Conservation (phyloP, 35 echinoderm and acorn worm species). For the Apostichopus parvimensis region DNA sequence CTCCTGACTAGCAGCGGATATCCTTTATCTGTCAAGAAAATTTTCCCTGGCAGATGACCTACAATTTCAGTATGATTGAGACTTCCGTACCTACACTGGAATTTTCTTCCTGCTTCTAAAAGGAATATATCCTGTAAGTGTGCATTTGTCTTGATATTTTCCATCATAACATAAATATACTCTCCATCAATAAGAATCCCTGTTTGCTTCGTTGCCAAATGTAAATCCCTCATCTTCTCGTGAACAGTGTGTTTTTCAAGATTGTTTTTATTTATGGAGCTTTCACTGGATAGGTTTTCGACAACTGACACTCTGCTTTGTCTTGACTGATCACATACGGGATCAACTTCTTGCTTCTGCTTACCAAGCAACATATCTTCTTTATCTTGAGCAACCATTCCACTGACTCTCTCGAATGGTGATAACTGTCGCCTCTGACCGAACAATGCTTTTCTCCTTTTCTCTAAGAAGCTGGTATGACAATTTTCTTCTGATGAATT, state of each 20-base stretch:
- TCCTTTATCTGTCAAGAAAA: constrained; percentile 59
- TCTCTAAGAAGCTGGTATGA: constrained; percentile 14
- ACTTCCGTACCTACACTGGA: constrained; percentile 69
- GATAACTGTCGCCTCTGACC: constrained; percentile 46
- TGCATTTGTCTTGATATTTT: constrained; percentile 74
- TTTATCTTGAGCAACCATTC: constrained; percentile 28
- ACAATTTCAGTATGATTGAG: constrained; percentile 70
- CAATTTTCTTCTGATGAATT: background rate
- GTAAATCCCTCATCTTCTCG: background rate
- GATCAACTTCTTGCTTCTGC: background rate
- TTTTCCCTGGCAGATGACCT: constrained; percentile 60
- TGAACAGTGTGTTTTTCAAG: background rate
- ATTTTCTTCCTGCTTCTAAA: constrained; percentile 45
- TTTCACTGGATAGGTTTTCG: background rate
- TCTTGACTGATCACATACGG: background rate
- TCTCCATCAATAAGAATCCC: constrained; percentile 62
- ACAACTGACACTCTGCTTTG: background rate
- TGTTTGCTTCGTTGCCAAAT: background rate
- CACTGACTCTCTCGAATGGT: constrained; percentile 53
- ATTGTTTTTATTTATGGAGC: background rate
- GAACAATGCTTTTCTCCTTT: constrained; percentile 41
- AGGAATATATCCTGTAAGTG: constrained; percentile 50
- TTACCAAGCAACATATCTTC: background rate
- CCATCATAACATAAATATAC: constrained; percentile 53
- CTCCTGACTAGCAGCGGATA: constrained; percentile 60